These are phyloP conservation scores for Condylura cristata DNA, from an alignment of 2,113 vertebrate species.

Conservation along the genomic window DNA sequence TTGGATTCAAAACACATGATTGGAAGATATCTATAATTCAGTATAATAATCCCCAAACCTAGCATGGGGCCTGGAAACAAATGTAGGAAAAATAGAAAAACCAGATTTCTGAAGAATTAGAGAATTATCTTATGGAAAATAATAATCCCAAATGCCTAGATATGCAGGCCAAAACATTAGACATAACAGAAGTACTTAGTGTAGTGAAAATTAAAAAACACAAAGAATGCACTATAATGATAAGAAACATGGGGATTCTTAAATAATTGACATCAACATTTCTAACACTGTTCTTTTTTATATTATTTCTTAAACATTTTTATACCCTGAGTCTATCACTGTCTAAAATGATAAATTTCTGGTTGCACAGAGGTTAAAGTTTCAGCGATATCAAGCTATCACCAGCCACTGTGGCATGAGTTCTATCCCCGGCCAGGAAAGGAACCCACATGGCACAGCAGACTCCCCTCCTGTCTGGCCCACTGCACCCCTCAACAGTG, in stretches of 20 bases:
- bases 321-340: not conserved
- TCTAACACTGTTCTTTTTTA: not conserved
- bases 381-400: too few relatives aligned
- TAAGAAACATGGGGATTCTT: not conserved
- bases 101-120: not conserved
- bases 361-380: too few relatives aligned
- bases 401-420: too few relatives aligned
- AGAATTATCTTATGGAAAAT: constrained; percentile 21
- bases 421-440: too few relatives aligned
- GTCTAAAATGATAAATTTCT: not conserved
- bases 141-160: not conserved
- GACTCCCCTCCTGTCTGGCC: too few relatives aligned
- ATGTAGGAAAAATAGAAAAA: not conserved
- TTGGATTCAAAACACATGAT: constrained; percentile 27
- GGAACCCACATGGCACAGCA: too few relatives aligned
- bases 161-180: not conserved
- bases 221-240: not conserved
- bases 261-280: not conserved
- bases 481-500: too few relatives aligned
- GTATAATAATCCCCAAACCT: constrained; percentile 14
- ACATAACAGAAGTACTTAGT: not conserved
- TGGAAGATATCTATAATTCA: not conserved
- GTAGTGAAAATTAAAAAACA: not conserved
- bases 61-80: constrained; percentile 28
- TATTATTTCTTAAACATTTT: not conserved